Percentiles rank a stretch among this genome's conserved stretches.
phyloP scores from a whole-genome alignment of 2,888 invertebrate genomes.

The Orchesella flavescens region DNA sequence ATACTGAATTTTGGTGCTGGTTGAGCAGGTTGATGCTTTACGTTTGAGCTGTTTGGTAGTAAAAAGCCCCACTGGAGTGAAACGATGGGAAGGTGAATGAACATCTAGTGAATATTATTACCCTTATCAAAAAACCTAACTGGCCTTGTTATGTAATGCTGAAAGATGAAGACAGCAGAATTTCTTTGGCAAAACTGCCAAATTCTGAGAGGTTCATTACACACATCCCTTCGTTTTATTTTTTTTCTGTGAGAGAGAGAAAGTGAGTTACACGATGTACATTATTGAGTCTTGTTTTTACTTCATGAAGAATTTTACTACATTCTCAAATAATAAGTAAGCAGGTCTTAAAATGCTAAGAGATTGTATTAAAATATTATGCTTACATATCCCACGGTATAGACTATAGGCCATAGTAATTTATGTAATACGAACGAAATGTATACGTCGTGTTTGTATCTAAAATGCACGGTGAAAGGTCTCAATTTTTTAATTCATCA shows the following conservation, averaged over 20 bases:
- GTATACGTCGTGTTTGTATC: too few species aligned
- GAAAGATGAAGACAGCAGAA: conserved; percentile 7
- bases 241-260: background rate
- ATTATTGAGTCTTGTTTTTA: background rate
- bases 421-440: too few species aligned
- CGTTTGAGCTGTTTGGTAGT: background rate
- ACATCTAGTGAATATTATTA: conserved; percentile 50
- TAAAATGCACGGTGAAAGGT: too few species aligned
- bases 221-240: background rate
- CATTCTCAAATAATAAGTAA: background rate
- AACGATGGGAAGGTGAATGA: conserved; percentile 48
- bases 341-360: background rate
- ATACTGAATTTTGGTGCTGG: background rate
- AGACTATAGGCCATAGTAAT: too few species aligned
- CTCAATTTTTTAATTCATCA: too few species aligned
- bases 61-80: conserved; percentile 42
- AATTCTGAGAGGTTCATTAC: background rate
- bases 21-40: background rate
- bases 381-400: too few species aligned
- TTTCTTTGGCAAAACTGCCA: background rate
- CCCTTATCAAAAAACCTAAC: conserved; percentile 53
- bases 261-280: background rate
- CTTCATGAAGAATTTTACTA: background rate
- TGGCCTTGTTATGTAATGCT: conserved; percentile 19
- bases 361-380: background rate